A percentile compares a stretch with the other conserved stretches of the same genome.
These are phyloP conservation scores for Drosophila erecta DNA, from an alignment of 1,140 invertebrate genomes.

Conservation along the genomic window DNA sequence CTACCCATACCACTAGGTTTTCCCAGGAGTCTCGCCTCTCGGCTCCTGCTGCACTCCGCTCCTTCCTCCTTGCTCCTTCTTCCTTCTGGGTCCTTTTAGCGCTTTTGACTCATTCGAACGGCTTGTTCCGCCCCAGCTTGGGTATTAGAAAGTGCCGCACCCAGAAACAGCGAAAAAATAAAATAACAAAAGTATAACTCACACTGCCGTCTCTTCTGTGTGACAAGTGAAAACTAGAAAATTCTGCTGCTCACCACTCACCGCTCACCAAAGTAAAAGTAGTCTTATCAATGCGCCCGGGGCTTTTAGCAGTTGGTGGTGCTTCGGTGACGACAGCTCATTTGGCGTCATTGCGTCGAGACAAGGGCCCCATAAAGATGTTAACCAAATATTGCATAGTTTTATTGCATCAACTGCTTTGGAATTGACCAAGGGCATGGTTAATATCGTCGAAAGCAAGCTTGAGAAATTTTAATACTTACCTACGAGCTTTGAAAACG, in stretches of 20 bases:
- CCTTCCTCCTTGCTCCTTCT: background rate
- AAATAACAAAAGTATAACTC: background rate
- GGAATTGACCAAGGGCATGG: constrained; percentile 62
- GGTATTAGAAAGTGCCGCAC: constrained; percentile 55
- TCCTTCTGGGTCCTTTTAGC: constrained; percentile 23
- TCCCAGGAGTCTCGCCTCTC: constrained; percentile 35
- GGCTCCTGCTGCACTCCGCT: constrained; percentile 36
- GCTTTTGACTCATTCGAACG: constrained; percentile 61
- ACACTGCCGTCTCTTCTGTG: constrained; percentile 28
- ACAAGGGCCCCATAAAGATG: constrained; percentile 31
- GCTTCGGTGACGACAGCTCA: constrained; percentile 6
- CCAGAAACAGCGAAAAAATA: constrained; percentile 16
- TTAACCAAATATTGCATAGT: constrained; percentile 26
- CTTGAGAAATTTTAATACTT: background rate
- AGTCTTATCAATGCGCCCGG: constrained; percentile 44
- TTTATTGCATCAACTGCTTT: constrained; percentile 40
- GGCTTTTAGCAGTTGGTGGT: background rate
- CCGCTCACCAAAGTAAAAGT: constrained; percentile 70
- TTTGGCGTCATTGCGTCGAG: constrained; percentile 37
- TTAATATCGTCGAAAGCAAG: background rate
- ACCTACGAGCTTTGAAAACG: too few species aligned
- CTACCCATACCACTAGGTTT: constrained; percentile 72
- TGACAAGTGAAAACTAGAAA: constrained; percentile 78
- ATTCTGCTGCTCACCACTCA: constrained; percentile 25
- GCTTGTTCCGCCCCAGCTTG: constrained; percentile 14